Evolutionary conservation across 2,113 vertebrate genomes (phyloP).

Genomic region (Psettodes erumei): DNA sequence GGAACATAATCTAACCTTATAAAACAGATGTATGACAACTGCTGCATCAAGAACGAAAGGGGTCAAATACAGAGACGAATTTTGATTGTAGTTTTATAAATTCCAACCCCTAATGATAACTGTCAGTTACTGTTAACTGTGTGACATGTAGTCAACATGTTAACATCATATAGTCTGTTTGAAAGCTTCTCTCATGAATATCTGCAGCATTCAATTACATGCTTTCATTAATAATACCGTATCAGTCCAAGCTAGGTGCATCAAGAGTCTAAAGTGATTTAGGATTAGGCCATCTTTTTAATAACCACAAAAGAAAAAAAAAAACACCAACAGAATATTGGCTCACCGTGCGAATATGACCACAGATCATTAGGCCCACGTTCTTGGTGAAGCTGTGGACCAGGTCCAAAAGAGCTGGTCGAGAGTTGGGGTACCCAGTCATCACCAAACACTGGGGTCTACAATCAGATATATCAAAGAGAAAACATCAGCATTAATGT

Average conservation of each 20-base stretch:
- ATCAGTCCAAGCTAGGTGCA: neutral
- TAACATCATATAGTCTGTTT: neutral
- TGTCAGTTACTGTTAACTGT: neutral
- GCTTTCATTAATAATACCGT: neutral
- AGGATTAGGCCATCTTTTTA: neutral
- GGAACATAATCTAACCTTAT: neutral
- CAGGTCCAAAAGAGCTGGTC: slow-evolving; percentile 94
- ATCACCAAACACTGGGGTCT: slow-evolving; percentile 99
- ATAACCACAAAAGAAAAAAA: neutral
- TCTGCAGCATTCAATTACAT: neutral
- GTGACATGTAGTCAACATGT: neutral
- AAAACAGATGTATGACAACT: neutral
- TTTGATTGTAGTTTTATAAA: neutral
- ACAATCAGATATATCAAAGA: slow-evolving; percentile 27
- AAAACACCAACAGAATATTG: neutral
- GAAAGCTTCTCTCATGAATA: neutral
- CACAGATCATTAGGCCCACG: slow-evolving; percentile 96
- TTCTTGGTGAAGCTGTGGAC: slow-evolving; percentile 98
- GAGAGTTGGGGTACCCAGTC: slow-evolving; percentile 94
- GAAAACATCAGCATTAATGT: neutral
- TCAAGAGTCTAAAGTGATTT: neutral
- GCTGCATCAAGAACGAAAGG: neutral
- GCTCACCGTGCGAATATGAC: slow-evolving; percentile 93
- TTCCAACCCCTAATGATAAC: neutral
- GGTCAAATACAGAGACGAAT: neutral